A percentile compares a stretch with the other conserved stretches of the same genome.
Evolutionary conservation across 2,797 vertebrate species (phyloP).

Genomic region (Rhyacichthys aspro): DNA sequence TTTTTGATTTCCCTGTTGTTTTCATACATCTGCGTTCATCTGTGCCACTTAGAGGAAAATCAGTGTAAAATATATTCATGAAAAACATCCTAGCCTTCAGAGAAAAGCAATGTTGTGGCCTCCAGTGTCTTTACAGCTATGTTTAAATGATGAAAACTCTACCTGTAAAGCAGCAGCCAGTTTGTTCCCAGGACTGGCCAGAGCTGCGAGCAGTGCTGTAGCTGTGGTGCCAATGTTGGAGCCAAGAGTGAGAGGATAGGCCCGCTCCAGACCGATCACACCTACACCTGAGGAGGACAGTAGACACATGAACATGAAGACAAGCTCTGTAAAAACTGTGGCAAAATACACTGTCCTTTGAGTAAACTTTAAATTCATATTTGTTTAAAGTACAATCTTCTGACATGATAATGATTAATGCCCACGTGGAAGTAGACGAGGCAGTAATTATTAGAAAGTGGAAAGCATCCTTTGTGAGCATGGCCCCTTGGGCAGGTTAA

Average conservation of each 20-base stretch:
- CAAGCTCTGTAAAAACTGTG: background rate
- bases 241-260: slow-evolving; percentile 82
- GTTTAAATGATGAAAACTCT: slow-evolving; percentile 15
- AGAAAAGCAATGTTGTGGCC: background rate
- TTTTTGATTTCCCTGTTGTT: slow-evolving; percentile 2
- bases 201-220: slow-evolving; percentile 80
- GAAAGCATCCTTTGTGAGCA: slow-evolving; percentile 4
- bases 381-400: background rate
- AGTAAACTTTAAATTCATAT: background rate
- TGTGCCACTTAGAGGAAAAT: slow-evolving; percentile 3
- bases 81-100: background rate
- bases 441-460: slow-evolving; percentile 8
- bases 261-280: slow-evolving; percentile 82
- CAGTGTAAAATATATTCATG: slow-evolving; percentile 31
- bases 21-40: slow-evolving; percentile 4
- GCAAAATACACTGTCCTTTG: no score
- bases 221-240: slow-evolving; percentile 85
- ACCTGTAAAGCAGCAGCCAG: slow-evolving; percentile 80
- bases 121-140: background rate
- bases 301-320: slow-evolving; percentile 3
- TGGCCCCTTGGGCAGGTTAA: slow-evolving; percentile 19
- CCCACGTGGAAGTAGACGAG: background rate
- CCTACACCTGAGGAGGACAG: slow-evolving; percentile 71
- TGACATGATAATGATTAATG: background rate
- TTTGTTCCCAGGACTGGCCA: slow-evolving; percentile 81